Evolutionary conservation across 1,140 invertebrate genomes (phyloP).

Genomic region (Danaus melanippus): DNA sequence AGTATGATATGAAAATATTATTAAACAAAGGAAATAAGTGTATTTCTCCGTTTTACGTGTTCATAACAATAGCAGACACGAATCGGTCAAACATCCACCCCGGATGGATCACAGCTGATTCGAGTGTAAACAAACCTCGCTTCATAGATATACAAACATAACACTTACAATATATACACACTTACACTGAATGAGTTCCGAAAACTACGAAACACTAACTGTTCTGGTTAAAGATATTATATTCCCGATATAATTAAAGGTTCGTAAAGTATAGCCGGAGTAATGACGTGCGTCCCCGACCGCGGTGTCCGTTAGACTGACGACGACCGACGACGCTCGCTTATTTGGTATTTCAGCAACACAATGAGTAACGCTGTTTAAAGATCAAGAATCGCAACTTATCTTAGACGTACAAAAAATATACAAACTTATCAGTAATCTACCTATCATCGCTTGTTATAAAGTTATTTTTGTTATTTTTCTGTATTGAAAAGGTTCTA

Average conservation of each 20-base stretch:
- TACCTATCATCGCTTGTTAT: no score
- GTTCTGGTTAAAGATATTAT: conserved; percentile 47
- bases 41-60: conserved; percentile 1
- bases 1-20: neutral
- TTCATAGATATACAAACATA: conserved; percentile 47
- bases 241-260: conserved; percentile 37
- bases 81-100: conserved; percentile 11
- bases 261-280: conserved; percentile 27
- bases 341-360: no score
- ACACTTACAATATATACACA: conserved; percentile 36
- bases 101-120: conserved; percentile 43
- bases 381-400: no score
- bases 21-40: conserved; percentile 1
- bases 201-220: conserved; percentile 31
- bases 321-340: neutral
- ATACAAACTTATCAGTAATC: no score
- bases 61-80: conserved; percentile 7
- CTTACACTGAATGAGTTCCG: conserved; percentile 29
- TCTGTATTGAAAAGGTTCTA: no score
- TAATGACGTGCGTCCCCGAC: conserved; percentile 44
- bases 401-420: no score
- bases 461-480: no score
- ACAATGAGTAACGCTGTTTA: no score
- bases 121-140: conserved; percentile 51
- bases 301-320: conserved; percentile 41